Percentiles rank a stretch among this genome's conserved stretches.
Conservation (phyloP, 2,113 vertebrate species). For the Onychorhynchus coronatus region DNA sequence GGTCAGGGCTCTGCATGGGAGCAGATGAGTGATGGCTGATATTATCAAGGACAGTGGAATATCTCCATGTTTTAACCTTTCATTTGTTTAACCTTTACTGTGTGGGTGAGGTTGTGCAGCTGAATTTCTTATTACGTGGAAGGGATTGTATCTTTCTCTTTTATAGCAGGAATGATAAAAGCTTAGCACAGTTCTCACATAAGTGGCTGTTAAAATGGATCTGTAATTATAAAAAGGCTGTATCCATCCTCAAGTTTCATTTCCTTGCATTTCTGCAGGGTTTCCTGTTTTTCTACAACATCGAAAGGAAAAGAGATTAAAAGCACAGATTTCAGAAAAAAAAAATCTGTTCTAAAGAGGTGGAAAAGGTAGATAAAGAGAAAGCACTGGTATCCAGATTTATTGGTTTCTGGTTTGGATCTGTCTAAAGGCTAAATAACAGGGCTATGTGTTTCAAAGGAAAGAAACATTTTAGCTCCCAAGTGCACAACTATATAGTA, state of each 20-base stretch:
- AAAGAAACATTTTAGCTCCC: neutral
- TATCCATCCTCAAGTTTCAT: neutral
- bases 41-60: neutral
- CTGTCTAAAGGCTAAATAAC: neutral
- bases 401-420: neutral
- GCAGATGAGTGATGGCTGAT: neutral
- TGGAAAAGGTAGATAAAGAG: neutral
- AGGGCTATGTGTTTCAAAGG: neutral
- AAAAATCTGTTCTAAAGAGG: neutral
- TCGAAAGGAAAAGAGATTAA: neutral
- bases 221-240: neutral
- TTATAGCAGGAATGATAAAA: neutral
- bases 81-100: conserved; percentile 13
- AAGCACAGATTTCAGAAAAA: neutral
- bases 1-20: neutral
- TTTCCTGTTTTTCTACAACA: neutral
- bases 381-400: neutral
- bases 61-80: neutral
- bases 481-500: neutral
- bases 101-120: neutral
- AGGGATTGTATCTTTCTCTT: neutral
- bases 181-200: neutral
- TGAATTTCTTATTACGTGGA: neutral
- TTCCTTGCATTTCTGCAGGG: neutral
- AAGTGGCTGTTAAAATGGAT: neutral